phyloP scores from a whole-genome alignment of 2,888 invertebrate species.

The Tolmerus cingulatus region DNA sequence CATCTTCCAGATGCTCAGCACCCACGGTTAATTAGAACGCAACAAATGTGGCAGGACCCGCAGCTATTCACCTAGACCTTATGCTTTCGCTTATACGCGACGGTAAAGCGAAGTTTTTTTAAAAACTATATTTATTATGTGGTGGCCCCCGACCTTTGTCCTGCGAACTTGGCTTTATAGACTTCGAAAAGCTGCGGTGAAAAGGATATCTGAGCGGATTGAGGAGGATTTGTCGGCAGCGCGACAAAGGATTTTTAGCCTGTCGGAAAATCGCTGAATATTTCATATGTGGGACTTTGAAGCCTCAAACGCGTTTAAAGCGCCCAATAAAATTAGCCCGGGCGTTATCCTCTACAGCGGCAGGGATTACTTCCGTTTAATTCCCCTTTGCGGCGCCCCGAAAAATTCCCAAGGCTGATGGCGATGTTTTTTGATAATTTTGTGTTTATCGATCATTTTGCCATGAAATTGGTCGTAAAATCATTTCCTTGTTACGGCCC shows the following conservation, averaged over 20 bases:
- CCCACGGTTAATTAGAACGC: neutral
- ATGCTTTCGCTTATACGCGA: neutral
- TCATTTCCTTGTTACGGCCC: neutral
- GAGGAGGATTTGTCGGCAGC: neutral
- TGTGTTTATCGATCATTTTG: neutral
- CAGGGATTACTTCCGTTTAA: neutral
- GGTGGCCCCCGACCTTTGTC: neutral
- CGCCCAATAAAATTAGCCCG: neutral
- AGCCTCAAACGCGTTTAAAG: neutral
- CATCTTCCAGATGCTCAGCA: neutral
- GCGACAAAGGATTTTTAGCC: neutral
- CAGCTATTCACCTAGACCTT: neutral
- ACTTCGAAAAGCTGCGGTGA: neutral
- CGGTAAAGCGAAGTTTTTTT: neutral
- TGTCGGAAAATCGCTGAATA: neutral
- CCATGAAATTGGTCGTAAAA: constrained; percentile 13
- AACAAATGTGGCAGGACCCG: neutral
- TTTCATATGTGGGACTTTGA: neutral
- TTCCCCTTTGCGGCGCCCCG: neutral
- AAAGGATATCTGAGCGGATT: neutral
- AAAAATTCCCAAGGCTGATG: neutral
- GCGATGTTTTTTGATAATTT: neutral
- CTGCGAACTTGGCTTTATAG: neutral
- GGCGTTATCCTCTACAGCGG: neutral
- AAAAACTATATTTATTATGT: neutral